These are phyloP conservation scores for Oscheius sp. DNA, from an alignment of 1,140 invertebrate species.

Conservation along the genomic window DNA sequence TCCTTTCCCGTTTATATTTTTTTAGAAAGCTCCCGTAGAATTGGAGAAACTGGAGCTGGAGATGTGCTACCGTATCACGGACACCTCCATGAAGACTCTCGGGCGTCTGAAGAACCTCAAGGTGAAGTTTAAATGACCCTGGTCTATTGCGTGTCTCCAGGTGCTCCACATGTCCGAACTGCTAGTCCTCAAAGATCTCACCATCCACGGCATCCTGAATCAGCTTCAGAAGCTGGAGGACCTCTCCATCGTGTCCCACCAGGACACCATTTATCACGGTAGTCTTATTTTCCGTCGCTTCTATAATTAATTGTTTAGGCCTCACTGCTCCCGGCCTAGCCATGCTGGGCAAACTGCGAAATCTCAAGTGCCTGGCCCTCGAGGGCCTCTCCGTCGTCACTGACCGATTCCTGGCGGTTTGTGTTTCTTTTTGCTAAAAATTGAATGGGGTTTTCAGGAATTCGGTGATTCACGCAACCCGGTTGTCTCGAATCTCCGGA, in stretches of 20 bases:
- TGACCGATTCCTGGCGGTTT: neutral
- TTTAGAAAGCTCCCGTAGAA: neutral
- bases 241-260: neutral
- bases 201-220: neutral
- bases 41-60: slow-evolving; percentile 10
- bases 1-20: neutral
- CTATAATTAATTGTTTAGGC: neutral
- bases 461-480: neutral
- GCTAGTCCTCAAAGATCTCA: neutral
- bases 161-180: neutral
- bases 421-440: neutral
- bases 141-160: neutral
- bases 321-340: neutral
- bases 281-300: neutral
- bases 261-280: neutral
- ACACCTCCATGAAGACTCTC: neutral
- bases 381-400: neutral
- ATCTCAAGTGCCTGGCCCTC: neutral
- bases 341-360: neutral
- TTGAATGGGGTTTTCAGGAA: neutral
- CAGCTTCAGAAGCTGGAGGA: neutral
- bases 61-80: slow-evolving; percentile 15
- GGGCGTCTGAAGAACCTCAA: neutral
- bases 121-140: neutral
- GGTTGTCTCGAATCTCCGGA: neutral